phyloP scores from a whole-genome alignment of 2,888 invertebrate species.

The Podotricha telesiphe region DNA sequence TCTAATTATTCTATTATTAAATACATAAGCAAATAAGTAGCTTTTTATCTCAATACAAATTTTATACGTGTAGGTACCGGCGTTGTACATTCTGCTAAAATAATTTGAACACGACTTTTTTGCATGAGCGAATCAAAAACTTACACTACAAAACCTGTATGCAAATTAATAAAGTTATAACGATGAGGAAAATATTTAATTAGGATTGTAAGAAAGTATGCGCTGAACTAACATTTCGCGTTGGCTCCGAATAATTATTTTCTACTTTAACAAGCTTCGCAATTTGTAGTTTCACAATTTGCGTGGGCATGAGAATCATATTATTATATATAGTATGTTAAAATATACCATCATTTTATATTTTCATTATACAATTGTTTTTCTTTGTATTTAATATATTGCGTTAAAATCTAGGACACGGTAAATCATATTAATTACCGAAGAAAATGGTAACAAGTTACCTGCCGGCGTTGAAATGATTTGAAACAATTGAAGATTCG shows the following conservation, averaged over 20 bases:
- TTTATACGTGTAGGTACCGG: not conserved
- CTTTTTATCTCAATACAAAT: not conserved
- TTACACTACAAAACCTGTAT: not conserved
- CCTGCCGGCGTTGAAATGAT: not conserved
- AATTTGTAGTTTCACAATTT: not conserved
- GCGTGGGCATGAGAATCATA: not conserved
- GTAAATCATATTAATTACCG: not conserved
- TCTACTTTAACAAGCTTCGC: not conserved
- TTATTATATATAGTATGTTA: not conserved
- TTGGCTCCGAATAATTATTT: not conserved
- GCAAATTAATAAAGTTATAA: slow-evolving; percentile 16
- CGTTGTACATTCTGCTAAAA: slow-evolving; percentile 1
- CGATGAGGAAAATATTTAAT: slow-evolving; percentile 1
- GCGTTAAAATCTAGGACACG: not conserved
- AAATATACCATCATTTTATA: not conserved
- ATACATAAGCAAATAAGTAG: not conserved
- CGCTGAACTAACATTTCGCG: not conserved
- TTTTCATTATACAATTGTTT: not conserved
- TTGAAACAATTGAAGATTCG: not conserved
- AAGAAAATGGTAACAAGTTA: not conserved
- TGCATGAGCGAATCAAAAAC: not conserved
- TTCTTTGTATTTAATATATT: not conserved
- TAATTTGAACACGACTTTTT: not conserved
- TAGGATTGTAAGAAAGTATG: not conserved
- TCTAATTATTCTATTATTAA: not conserved